Base-by-base conservation (phyloP, 2,797 vertebrate genomes). In the Periparus ater region DNA sequence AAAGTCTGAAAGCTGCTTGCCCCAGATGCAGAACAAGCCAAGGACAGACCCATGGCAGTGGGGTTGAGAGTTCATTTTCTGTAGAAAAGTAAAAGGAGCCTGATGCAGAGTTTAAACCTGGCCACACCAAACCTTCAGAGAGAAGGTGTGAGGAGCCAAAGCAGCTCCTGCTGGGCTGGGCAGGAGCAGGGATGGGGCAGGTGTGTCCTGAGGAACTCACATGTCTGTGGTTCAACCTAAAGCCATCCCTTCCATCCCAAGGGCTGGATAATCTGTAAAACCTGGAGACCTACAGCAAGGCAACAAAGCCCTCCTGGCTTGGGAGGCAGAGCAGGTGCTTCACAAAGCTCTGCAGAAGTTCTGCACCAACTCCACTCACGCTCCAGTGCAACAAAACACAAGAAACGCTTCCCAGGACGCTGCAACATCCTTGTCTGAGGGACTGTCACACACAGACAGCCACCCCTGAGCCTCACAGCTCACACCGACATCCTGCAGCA, bases 211-310 rank as follows among this genome's bases (percentile, higher is more conserved):
- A 30, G 42, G 48, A 26, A 1, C 55, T 47, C 32, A 22, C 5
- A 10, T 0, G 0, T 1, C 54, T 25, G 8, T 3, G 29, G 7
- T 0, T 12, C 29, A 17, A 5, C 20, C 61, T 2, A 16, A 18
- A 85, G 44, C 32, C 71, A 66, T 8, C 61, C 6, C 36, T 18
- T 5, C 53, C 53, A 26, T 3, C 48, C 55, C 30, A 22, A 8
- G 17, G 73, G 48, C 13, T 77, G 55, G 20, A 62, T 6, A 6
- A 66, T 5, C 55, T 26, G 6, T 22, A 2, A 34, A 4, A 21
- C 3, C 18, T 62, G 32, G 13, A 38, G 27, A 27, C 4, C 51
- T 9, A 0, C 1, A 47, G 40, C 11, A 40, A 47, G 10, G 48
- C 3, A 34, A 1, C 1, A 10, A 18, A 0, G 15, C 40, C 48